Base-by-base conservation (phyloP, 2,888 invertebrate genomes). In the Galeopsomyia nigrocyanea region DNA sequence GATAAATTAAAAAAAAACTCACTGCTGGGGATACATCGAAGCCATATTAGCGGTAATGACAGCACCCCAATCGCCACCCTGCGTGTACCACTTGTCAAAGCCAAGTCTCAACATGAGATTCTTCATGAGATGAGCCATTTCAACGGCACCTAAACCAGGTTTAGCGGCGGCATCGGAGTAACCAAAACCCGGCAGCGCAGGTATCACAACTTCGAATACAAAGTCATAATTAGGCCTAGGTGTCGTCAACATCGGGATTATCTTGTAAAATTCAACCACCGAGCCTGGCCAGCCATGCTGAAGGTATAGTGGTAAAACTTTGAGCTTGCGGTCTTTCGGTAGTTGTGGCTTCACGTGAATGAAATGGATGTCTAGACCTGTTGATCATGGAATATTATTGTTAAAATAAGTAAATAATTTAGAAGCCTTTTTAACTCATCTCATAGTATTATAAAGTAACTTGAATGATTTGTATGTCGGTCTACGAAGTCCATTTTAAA, bases 261-360 rank as follows among this genome's bases (percentile, higher is more conserved):
- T 86, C 68, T 92, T 91, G 80, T 93, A 93, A 86, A 95, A 96
- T 87, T 97, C 96, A n/a, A 92, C 88, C 2, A 95, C 89, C 0
- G 94, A 94, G 0, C 96, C 95, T 0, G 96, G 96, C 97, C 97
- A 97, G 51, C 97, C 97, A 83, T 97, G 96, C 17, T 94, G 86
- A 61, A 97, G 79, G 3, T 95, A 85, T 0, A 95, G 80, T 0
- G 95, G 94, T 0, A 92, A 77, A 0, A 91, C 88, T 6, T 69
- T 47, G n/a, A 75, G 13, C 79, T 77, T 76, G 74, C 79, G 77
- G 21, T 75, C 73, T 22, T 77, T 71, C 2, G 80, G 74, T 71
- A 80, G 68, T 72, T 82, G 84, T 6, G 91, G 91, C 84, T 91
- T 92, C 1, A 90, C 88, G 78, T 91, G 92, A 19, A 93, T 83